A percentile compares a stretch with the other conserved stretches of the same genome.
phyloP scores from a whole-genome alignment of 30 jellyfish, hydroid and myxozoan genomes.

The Nemopilema nomurai region DNA sequence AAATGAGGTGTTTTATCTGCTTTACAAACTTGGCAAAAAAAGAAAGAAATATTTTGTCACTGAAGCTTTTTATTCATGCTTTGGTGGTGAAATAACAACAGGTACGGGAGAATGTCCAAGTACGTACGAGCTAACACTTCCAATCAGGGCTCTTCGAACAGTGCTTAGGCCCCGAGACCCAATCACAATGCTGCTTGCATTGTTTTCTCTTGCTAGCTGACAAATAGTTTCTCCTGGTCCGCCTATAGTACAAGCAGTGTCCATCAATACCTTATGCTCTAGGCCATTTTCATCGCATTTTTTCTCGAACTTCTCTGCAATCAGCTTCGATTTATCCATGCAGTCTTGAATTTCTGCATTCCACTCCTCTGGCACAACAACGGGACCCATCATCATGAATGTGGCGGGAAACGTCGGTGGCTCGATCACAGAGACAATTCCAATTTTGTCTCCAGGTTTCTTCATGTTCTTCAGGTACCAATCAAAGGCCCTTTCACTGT shows the following conservation, averaged over 20 bases:
- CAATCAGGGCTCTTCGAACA: constrained; percentile 66
- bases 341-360: constrained; percentile 74
- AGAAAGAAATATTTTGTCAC: not conserved
- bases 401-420: constrained; percentile 75
- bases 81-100: constrained; percentile 70
- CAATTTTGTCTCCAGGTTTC: constrained; percentile 65
- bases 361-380: constrained; percentile 78
- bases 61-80: not conserved
- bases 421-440: constrained; percentile 71
- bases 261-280: constrained; percentile 27
- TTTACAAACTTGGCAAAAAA: not conserved
- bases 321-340: constrained; percentile 54
- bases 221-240: constrained; percentile 88
- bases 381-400: constrained; percentile 79
- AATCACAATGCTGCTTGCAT: constrained; percentile 76
- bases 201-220: constrained; percentile 64
- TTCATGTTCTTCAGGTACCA: constrained; percentile 69
- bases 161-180: constrained; percentile 83
- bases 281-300: constrained; percentile 52
- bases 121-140: constrained; percentile 81
- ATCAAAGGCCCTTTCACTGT: constrained; percentile 81
- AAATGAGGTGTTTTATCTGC: not conserved
- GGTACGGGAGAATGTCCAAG: constrained; percentile 74
- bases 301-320: constrained; percentile 51
- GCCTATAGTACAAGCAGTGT: constrained; percentile 31